Evolutionary conservation across 2,888 invertebrate genomes (phyloP).

Genomic region (Apodemia hepburni): DNA sequence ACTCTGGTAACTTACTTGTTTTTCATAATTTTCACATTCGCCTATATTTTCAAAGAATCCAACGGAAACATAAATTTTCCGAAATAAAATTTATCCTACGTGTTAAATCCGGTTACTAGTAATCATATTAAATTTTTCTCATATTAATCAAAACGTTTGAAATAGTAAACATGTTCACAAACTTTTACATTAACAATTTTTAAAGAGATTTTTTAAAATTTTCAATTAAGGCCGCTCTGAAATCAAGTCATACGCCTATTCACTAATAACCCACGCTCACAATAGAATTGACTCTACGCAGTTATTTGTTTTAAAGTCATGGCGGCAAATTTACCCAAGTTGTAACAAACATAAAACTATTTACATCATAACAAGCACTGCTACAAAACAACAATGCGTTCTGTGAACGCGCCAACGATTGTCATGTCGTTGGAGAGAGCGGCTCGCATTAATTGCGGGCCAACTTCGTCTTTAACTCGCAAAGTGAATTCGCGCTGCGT

Average conservation of each 20-base stretch:
- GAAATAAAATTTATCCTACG: no score
- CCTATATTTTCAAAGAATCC: no score
- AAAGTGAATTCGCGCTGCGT: constrained; percentile 62
- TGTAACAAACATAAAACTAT: constrained; percentile 1
- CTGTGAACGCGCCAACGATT: constrained; percentile 67
- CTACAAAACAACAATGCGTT: constrained; percentile 68
- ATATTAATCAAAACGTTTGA: not conserved
- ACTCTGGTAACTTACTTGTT: no score
- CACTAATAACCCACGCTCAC: not conserved
- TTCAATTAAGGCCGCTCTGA: not conserved
- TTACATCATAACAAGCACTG: constrained; percentile 25
- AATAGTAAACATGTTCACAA: not conserved
- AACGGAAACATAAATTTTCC: no score
- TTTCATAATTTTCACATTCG: no score
- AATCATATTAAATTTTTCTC: not conserved
- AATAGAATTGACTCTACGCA: constrained; percentile 1
- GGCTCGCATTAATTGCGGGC: constrained; percentile 65
- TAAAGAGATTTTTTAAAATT: not conserved
- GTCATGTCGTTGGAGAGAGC: constrained; percentile 62
- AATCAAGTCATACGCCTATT: not conserved
- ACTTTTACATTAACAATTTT: not conserved
- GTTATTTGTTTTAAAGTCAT: not conserved
- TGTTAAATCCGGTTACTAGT: no score
- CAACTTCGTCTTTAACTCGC: constrained; percentile 55
- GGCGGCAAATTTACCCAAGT: not conserved